These are phyloP conservation scores for Myrmecobius fasciatus DNA, from an alignment of 2,113 vertebrate genomes.

Conservation along the genomic window DNA sequence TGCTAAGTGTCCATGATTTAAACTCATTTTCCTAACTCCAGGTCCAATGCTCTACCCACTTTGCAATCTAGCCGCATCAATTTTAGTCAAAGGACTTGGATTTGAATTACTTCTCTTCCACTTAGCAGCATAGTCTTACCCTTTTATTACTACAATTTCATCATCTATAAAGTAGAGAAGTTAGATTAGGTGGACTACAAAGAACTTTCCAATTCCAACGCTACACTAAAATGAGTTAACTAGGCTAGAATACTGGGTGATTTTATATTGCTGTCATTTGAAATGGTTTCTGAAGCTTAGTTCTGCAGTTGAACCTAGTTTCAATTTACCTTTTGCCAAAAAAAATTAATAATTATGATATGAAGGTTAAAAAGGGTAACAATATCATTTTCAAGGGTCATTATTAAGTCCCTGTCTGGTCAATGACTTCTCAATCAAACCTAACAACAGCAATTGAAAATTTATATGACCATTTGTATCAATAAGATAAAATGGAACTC, in stretches of 20 bases:
- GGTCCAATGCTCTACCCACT: not conserved
- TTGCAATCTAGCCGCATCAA: not conserved
- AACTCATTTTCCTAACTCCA: not conserved
- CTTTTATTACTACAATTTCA: not conserved
- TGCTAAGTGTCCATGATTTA: not conserved
- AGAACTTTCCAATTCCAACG: not conserved
- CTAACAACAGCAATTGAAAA: not conserved
- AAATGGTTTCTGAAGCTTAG: not conserved
- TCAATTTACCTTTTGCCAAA: not conserved
- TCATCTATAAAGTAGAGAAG: not conserved
- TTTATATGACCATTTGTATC: not conserved
- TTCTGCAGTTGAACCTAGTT: not conserved
- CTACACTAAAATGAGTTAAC: not conserved
- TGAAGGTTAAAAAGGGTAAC: not conserved
- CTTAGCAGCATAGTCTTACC: not conserved
- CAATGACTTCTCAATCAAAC: not conserved
- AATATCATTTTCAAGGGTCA: not conserved
- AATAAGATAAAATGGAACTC: not conserved
- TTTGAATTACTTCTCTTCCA: not conserved
- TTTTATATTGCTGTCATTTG: not conserved
- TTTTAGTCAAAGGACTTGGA: not conserved
- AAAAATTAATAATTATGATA: not conserved
- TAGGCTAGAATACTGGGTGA: not conserved
- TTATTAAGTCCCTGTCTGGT: not conserved
- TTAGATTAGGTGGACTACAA: not conserved